Conservation (phyloP, 1,140 invertebrate species). For the Drosophila kohkoa region DNA sequence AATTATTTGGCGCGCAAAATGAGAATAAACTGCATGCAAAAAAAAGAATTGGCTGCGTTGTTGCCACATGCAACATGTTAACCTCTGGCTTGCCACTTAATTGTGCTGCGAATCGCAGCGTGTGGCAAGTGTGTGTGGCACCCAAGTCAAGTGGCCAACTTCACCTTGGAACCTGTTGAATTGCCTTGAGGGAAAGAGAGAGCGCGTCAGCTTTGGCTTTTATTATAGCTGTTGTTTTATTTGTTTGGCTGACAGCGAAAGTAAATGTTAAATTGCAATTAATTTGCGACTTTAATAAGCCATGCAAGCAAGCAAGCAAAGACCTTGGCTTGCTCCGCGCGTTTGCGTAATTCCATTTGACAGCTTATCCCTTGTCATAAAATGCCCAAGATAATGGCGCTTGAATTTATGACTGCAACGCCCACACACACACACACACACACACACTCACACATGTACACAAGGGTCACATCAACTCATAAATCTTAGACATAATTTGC, state of each 20-base stretch:
- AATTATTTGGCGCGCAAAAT: constrained; percentile 72
- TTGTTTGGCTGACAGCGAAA: constrained; percentile 5
- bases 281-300: constrained; percentile 66
- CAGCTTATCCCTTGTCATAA: constrained; percentile 60
- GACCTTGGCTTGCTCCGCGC: constrained; percentile 31
- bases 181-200: constrained; percentile 44
- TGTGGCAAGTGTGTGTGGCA: constrained; percentile 17
- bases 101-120: constrained; percentile 29
- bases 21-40: constrained; percentile 68
- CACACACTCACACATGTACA: constrained; percentile 1
- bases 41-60: constrained; percentile 8
- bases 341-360: constrained; percentile 51
- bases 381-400: constrained; percentile 60
- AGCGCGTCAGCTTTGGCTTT: not conserved
- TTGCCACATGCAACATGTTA: constrained; percentile 73
- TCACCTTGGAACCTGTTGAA: constrained; percentile 78
- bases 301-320: constrained; percentile 9
- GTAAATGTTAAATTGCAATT: constrained; percentile 59
- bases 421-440: constrained; percentile 30
- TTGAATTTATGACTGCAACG: constrained; percentile 60
- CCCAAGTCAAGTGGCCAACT: constrained; percentile 59
- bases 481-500: constrained; percentile 75
- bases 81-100: constrained; percentile 60
- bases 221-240: constrained; percentile 3
- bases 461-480: constrained; percentile 45